These are phyloP conservation scores for Agriopis leucophaearia DNA, from an alignment of 2,888 invertebrate species.

Conservation along the genomic window DNA sequence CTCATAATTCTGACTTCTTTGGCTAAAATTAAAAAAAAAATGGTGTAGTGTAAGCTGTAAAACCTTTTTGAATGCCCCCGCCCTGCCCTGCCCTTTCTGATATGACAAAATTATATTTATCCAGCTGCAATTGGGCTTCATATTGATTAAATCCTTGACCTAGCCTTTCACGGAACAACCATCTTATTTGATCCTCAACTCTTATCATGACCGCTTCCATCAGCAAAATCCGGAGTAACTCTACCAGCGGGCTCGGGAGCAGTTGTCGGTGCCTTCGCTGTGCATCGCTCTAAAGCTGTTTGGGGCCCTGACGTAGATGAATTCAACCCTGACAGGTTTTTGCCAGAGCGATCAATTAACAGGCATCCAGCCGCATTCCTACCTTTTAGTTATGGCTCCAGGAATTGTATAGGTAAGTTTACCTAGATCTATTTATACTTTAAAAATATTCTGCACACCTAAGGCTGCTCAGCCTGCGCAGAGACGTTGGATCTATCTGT, in stretches of 20 bases:
- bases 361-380: slow-evolving; percentile 79
- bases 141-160: not conserved
- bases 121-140: not conserved
- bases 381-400: slow-evolving; percentile 81
- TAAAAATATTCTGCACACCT: too few species aligned
- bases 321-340: slow-evolving; percentile 88
- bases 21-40: not conserved
- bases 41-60: not conserved
- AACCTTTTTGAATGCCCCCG: too few species aligned
- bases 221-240: slow-evolving; percentile 73
- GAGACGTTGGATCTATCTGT: too few species aligned
- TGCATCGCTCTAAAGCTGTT: slow-evolving; percentile 79
- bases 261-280: slow-evolving; percentile 75
- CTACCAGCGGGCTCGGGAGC: slow-evolving; percentile 77
- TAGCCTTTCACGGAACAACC: not conserved
- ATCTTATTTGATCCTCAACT: not conserved
- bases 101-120: not conserved
- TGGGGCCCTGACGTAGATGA: slow-evolving; percentile 86
- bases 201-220: slow-evolving; percentile 12
- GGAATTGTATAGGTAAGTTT: slow-evolving; percentile 78
- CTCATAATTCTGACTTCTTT: not conserved
- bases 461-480: too few species aligned
- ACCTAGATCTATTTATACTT: not conserved
- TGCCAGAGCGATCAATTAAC: slow-evolving; percentile 76
- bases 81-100: not conserved